Base-by-base conservation (phyloP, 2,888 invertebrate genomes). In the Dicranocentrus wangi region DNA sequence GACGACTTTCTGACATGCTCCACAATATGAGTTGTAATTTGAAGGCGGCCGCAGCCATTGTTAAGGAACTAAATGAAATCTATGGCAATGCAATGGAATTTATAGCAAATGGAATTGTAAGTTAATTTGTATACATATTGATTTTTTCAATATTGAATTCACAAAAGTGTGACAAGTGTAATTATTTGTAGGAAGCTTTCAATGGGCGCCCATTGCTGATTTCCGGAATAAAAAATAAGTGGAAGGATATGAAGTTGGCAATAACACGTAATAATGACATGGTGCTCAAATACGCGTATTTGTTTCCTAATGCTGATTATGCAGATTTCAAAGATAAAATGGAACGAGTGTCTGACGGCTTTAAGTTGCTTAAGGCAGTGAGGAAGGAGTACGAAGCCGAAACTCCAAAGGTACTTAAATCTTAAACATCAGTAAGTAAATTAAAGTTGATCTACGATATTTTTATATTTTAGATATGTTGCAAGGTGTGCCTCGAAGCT, bases 121-220 rank as follows among this genome's bases (percentile, higher is more conserved):
- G n/a, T n/a, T n/a, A n/a, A n/a, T n/a, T n/a, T n/a, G n/a, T n/a
- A n/a, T n/a, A n/a, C n/a, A n/a, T n/a, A n/a, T n/a, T n/a, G n/a
- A n/a, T n/a, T n/a, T n/a, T n/a, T n/a, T n/a, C n/a, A n/a, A n/a
- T n/a, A 39, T 39, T 8, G 39, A 39, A 39, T 39, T n/a, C n/a
- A n/a, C n/a, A n/a, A n/a, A n/a, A n/a, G n/a, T n/a, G n/a, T n/a
- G n/a, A n/a, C n/a, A n/a, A 13, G 39, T 39, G 39, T 7, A 39
- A 7, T 39, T 39, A 39, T 39, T 39, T 39, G 13, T 39, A 51
- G 51, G 51, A 51, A 51, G 51, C 51, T n/a, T 51, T 51, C 51
- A 42, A 43, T 65, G 65, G 65, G 65, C 42, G 42, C 65, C 43
- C 65, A 65, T 21, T 23, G 65, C 1, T 1, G 8, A 42, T 65